Base-by-base conservation (phyloP, 2,113 vertebrate species). In the Paratilapia polleni region DNA sequence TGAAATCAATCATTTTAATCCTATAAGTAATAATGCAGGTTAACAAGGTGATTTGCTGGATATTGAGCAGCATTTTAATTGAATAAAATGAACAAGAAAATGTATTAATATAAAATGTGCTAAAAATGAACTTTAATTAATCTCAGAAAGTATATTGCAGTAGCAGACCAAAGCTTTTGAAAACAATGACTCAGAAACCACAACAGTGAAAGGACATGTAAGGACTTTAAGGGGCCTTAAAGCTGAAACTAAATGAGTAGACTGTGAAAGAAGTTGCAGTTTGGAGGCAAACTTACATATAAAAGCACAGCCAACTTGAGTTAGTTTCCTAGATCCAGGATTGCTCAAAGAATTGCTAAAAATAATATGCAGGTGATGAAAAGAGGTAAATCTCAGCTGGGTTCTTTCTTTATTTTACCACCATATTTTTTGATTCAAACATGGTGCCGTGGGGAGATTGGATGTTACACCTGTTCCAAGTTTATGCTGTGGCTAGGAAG, bases 1-100 rank as follows among this genome's bases (percentile, higher is more conserved):
- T 80, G 54, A 87, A 86, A 82, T 83, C 36, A 74, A 19, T 78
- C 19, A 62, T 83, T 86, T 43, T 64, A 86, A 87, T 83, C 81
- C 77, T 41, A 5, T 79, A 59, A 76, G 54, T 60, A 58, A 83
- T 73, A 24, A 78, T 81, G 2, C 77, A 83, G 79, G 77, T 64
- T 77, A 70, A 82, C 43, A 87, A 82, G 77, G 85, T 86, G 75
- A 78, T 87, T 88, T 31, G 43, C 12, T 17, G 49, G 64, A 41
- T 60, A 61, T 15, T 56, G 22, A 76, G 15, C 22, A 56, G 38
- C 52, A 22, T 22, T 43, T 73, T 62, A 86, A 74, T 63, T 8
- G 26, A 83, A 83, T 57, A 58, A 47, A 83, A 74, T 12, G 24
- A 19, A 68, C 41, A 66, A 77, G 38, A 43, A 22, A 80, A 62